Evolutionary conservation across 2,797 vertebrate genomes (phyloP), one percentile per base, ranked within the genome.

Genomic region (Alcedo quadribrachys): DNA sequence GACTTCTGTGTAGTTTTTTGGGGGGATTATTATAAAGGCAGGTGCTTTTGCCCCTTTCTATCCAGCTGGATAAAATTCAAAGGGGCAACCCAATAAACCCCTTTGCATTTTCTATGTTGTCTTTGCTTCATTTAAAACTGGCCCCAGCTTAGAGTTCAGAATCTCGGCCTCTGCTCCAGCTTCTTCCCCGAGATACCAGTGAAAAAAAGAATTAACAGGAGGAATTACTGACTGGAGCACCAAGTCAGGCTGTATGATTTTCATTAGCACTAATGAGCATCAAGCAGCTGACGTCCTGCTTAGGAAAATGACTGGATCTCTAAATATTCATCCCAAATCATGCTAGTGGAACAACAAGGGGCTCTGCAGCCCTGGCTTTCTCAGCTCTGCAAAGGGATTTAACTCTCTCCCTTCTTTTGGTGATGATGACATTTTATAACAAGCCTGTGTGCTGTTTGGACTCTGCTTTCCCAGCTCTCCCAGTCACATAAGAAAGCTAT

Each of bases 221-320:
- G 75, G 69, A 85, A 76, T 87, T 62, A 40, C 83, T 89, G 94
- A 62, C 85, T 82, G 83, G 54, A 92, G 84, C 37, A 81, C 75
- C 54, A 32, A 4, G 50, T 80, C 5, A 0, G 24, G 71, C 88
- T 96, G 78, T 75, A 33, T 91, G 95, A 94, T 91, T 96, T 93
- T 95, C 87, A 89, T 93, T 91, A 93, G 57, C 46, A 11, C 66
- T 90, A 96, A 90, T 3, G 8, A 92, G 73, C 27, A 0, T 71
- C 71, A 74, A 79, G 87, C 62, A 69, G 67, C 43, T 67, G 70
- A 95, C 0, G 24, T 92, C 85, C 74, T 77, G 75, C 89, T 81
- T 68, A 62, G 83, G 86, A 92, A 87, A 93, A 93, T 78, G 54
- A 77, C 78, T 93, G 57, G 43, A 48, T 63, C 75, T 77, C 75